Base-by-base conservation (phyloP, 2,797 vertebrate genomes). In the Ceryle rudis region DNA sequence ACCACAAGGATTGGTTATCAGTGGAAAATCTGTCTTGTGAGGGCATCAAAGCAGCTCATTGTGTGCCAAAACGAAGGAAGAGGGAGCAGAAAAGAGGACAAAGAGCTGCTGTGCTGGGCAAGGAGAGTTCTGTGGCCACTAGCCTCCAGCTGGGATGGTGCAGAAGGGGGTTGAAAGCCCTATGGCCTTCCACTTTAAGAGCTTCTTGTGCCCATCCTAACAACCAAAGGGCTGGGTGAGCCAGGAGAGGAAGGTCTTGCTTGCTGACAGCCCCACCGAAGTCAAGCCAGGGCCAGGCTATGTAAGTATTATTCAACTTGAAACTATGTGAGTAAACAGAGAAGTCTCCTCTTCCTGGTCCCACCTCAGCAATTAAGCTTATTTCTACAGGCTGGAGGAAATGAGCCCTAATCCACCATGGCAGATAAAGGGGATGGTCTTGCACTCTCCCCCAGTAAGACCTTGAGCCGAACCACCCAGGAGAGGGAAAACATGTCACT, bases 271-370 rank as follows among this genome's bases (percentile, higher is more conserved):
- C 77, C 37, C 77, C 82, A 7, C 46, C 2, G 2, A 61, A 79
- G 51, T 0, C 4, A 25, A 90, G 81, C 33, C 33, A 16, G 54
- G 60, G 71, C 49, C 51, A 29, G 82, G 70, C 51, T 60, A 6
- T 1, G 4, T 9, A 1, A 2, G 11, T 4, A 26, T 93, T 95
- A 95, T 87, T 95, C 93, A 95, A 86, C 82, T 49, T 62, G 29
- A 81, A 97, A 90, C 52, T 91, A 90, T 93, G 91, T 28, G 82
- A 74, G 82, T 77, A 93, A 96, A 80, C 85, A 96, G 52, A 85
- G 71, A 65, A 81, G 79, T 47, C 82, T 93, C 41, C 82, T 85
- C 85, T 95, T 93, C 85, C 89, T 23, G 33, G 14, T 90, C 89
- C 72, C 90, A 90, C 72, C 79, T 80, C 2, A 2, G 79, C 62